Conservation (phyloP, 2,113 vertebrate genomes). For the Hippocampus guttulatus region DNA sequence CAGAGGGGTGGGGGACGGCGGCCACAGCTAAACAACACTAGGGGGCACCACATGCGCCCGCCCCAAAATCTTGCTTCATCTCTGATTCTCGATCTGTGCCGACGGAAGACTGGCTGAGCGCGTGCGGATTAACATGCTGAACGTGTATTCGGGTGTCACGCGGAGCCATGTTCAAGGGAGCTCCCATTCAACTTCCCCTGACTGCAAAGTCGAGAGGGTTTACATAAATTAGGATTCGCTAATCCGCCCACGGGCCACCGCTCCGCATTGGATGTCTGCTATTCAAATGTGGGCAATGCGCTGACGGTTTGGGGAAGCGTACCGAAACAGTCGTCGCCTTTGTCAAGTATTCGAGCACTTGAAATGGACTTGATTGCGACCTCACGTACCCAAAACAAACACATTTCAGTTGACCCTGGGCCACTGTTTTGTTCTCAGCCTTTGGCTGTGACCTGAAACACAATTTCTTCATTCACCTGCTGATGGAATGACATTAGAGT, state of each 20-base stretch:
- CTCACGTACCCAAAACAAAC: too few species aligned
- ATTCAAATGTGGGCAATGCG: slow-evolving; percentile 1
- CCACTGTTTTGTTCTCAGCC: not conserved
- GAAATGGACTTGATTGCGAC: not conserved
- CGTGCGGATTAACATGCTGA: slow-evolving; percentile 15
- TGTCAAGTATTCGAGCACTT: too few species aligned
- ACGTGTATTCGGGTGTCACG: slow-evolving; percentile 10
- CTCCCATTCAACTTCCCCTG: slow-evolving; percentile 5
- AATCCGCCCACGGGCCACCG: not conserved
- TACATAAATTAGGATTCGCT: not conserved
- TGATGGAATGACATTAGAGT: too few species aligned
- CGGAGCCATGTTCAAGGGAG: slow-evolving; percentile 8
- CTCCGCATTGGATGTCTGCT: not conserved
- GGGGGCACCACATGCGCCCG: slow-evolving; percentile 29
- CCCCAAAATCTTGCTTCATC: slow-evolving; percentile 26
- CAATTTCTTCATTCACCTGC: too few species aligned
- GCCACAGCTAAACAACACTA: slow-evolving; percentile 46
- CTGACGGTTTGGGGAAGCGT: not conserved
- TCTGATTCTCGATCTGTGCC: slow-evolving; percentile 9
- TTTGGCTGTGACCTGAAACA: too few species aligned
- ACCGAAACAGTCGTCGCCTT: not conserved
- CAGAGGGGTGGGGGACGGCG: slow-evolving; percentile 28
- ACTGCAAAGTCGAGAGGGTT: not conserved
- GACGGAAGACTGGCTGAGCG: slow-evolving; percentile 10
- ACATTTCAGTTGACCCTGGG: too few species aligned